Conservation (phyloP, 2,113 vertebrate species). For the Geococcyx californianus region DNA sequence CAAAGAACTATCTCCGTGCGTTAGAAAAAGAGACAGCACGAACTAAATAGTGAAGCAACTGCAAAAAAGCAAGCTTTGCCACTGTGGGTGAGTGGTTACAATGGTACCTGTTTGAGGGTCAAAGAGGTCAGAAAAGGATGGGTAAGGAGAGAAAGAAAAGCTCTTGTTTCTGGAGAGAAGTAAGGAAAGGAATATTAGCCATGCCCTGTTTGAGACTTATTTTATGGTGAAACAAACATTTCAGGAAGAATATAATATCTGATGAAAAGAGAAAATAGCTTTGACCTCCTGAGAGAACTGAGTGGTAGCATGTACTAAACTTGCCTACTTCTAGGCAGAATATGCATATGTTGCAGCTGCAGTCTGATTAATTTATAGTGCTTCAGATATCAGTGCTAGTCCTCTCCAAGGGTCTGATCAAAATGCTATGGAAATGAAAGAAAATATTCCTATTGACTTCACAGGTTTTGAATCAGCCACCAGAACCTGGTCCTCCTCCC, state of each 20-base stretch:
- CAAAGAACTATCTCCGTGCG: not conserved
- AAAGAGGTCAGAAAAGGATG: not conserved
- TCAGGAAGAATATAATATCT: conserved; percentile 24
- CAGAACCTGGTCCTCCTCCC: not conserved
- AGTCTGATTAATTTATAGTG: conserved; percentile 5
- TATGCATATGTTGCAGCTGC: not conserved
- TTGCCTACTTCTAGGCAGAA: not conserved
- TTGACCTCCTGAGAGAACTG: not conserved
- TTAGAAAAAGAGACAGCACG: not conserved
- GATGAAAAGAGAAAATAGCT: conserved; percentile 30
- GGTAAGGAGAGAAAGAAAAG: not conserved
- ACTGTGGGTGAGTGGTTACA: rapidly evolving
- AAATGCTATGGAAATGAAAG: conserved; percentile 10
- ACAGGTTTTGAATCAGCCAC: not conserved
- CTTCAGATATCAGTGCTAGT: not conserved
- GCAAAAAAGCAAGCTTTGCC: not conserved
- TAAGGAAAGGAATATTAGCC: not conserved
- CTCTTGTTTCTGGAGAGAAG: not conserved
- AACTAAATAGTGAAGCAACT: not conserved
- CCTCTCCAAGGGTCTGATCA: conserved; percentile 41
- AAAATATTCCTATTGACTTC: not conserved
- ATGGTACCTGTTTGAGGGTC: not conserved
- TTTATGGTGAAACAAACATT: conserved; percentile 21
- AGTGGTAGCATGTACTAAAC: not conserved
- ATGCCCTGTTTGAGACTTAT: not conserved